Percentiles rank a stretch among this genome's conserved stretches.
Evolutionary conservation across 2,888 invertebrate species (phyloP).

Genomic region (Cyclophora albipunctata): DNA sequence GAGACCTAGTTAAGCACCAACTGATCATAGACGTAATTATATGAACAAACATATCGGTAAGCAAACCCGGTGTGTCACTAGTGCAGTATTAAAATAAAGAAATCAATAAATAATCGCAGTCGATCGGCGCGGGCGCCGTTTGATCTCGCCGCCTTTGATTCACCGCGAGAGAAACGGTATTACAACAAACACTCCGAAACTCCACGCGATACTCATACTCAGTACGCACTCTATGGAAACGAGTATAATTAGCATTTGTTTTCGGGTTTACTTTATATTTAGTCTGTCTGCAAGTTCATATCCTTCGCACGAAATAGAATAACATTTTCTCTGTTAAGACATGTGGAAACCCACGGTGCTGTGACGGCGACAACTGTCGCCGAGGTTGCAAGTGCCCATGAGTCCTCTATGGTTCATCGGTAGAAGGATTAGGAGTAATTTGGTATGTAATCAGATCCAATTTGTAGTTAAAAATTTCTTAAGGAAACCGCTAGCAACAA

Average conservation of each 20-base stretch:
- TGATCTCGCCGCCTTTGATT: slow-evolving; percentile 30
- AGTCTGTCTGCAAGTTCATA: background rate
- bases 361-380: too few species aligned
- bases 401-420: too few species aligned
- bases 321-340: too few species aligned
- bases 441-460: too few species aligned
- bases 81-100: slow-evolving; percentile 12
- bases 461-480: too few species aligned
- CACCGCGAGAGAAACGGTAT: slow-evolving; percentile 30
- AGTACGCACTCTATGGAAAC: slow-evolving; percentile 27
- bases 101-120: slow-evolving; percentile 22
- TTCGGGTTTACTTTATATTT: background rate
- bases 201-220: too few species aligned
- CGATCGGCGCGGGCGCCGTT: slow-evolving; percentile 10
- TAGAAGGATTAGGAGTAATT: too few species aligned
- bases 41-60: background rate
- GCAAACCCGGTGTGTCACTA: slow-evolving; percentile 8
- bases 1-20: too few species aligned
- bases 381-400: too few species aligned
- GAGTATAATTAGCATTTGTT: slow-evolving; percentile 12
- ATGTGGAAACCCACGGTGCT: too few species aligned
- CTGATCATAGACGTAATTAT: background rate
- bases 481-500: too few species aligned
- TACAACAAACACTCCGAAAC: slow-evolving; percentile 36
- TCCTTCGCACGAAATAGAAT: too few species aligned